Evolutionary conservation across 2,888 invertebrate genomes (phyloP).

Genomic region (Tanaodytes sp.): DNA sequence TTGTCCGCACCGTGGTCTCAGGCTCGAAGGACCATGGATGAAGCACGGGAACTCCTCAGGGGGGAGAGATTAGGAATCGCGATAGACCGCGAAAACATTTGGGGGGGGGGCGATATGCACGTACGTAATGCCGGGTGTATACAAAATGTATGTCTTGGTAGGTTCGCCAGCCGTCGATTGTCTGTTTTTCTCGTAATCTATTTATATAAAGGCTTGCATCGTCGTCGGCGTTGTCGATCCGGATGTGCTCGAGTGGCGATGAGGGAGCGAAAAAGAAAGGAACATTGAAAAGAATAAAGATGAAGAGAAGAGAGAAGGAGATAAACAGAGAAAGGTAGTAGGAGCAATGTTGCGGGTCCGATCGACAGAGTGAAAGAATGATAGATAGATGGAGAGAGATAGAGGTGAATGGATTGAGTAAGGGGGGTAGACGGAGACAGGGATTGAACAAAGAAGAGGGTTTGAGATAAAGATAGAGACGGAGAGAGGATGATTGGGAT

Average conservation of each 20-base stretch:
- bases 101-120: conserved; percentile 33
- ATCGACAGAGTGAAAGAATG: no score
- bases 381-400: no score
- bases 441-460: no score
- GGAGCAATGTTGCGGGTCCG: no score
- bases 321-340: no score
- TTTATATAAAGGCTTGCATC: conserved; percentile 55
- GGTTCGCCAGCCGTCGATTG: conserved; percentile 39
- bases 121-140: conserved; percentile 43
- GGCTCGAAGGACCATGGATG: conserved; percentile 42
- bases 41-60: conserved; percentile 38
- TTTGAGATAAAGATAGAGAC: no score
- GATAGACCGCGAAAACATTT: conserved; percentile 37
- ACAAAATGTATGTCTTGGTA: conserved; percentile 40
- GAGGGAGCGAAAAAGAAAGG: no score
- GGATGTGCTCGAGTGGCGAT: conserved; percentile 49
- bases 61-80: conserved; percentile 47
- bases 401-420: no score
- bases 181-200: conserved; percentile 56
- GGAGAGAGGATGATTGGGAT: conserved; percentile 57
- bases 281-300: no score
- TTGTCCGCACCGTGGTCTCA: no score
- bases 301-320: no score
- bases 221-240: conserved; percentile 52
- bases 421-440: no score